Conservation (phyloP, 2,888 invertebrate genomes). For the Halocaridina rubra region DNA sequence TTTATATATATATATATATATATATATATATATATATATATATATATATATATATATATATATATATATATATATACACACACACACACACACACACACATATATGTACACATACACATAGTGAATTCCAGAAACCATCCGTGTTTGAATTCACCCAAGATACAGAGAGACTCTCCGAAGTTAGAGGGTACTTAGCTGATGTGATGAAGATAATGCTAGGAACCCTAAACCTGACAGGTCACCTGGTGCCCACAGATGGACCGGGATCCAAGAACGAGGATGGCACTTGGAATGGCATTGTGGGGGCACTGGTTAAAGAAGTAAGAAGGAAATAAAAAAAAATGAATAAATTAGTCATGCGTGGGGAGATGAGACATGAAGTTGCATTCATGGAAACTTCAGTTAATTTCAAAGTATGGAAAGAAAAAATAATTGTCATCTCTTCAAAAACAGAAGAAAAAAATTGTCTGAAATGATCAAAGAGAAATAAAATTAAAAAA, state of each 20-base stretch:
- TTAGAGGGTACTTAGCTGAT: conserved; percentile 32
- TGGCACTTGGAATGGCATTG: conserved; percentile 34
- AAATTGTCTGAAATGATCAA: too few species aligned
- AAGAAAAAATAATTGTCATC: too few species aligned
- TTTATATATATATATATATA: neutral
- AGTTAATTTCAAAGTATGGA: too few species aligned
- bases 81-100: neutral
- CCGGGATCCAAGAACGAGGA: neutral
- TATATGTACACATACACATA: neutral
- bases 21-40: neutral
- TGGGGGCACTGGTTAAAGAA: conserved; percentile 6
- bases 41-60: neutral
- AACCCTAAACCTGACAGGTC: conserved; percentile 15
- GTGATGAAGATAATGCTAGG: conserved; percentile 9
- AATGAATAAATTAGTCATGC: neutral
- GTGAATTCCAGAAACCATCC: conserved; percentile 20
- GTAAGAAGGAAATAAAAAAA: neutral
- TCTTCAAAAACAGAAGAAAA: too few species aligned
- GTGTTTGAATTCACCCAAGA: neutral
- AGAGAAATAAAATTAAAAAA: neutral
- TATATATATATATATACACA: neutral
- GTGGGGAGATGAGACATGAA: neutral
- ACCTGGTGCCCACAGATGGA: neutral
- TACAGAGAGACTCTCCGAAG: neutral
- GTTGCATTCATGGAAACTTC: neutral